Evolutionary conservation across 64 coral and sea anemone species (phyloP), one percentile per base, ranked within the genome.

Genomic region (Cladopsammia gracilis): DNA sequence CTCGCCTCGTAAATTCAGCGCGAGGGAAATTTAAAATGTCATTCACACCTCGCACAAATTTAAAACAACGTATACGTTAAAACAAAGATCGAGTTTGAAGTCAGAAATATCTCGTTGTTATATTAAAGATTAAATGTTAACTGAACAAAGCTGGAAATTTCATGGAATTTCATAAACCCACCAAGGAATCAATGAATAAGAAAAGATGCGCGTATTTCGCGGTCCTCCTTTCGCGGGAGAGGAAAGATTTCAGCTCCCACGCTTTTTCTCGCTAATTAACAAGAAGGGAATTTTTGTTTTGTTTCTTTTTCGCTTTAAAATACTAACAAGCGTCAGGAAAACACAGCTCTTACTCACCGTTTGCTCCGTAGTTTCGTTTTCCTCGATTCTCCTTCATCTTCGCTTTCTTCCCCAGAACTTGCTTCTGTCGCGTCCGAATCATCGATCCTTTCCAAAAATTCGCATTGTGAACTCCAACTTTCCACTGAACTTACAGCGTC

Each of bases 21-120:
- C 93, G 96, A 94, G 96, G 96, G 96, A 97, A 97, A 97, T 97
- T 97, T 93, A 94, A 97, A 97, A 94, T 94, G 66, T 91, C 88
- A 88, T 53, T 18, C 44, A 8, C 43, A 25, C 50, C 10, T 64
- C 62, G 20, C 7, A 84, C 61, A 84, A 22, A 12, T 84, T 84
- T 25, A 47, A 23, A 13, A 34, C 34, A 34, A 34, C 34, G 34
- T 34, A 34, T 34, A 34, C 34, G 34, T 34, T 34, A 34, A 34
- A 34, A 86, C 80, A 79, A 11, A 71, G 25, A 70, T 64, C 9
- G 53, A 75, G 23, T 68, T 75, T 43, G 16, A 16, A 25, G 42
- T 59, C 23, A 64, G 34, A 3, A 87, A 81, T 53, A 20, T 4
- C 53, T 56, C 70, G 20, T 8, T 22, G 46, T 74, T 52, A 43